A percentile compares a stretch with the other conserved stretches of the same genome.
Evolutionary conservation across 2,888 invertebrate genomes (phyloP).

Genomic region (Pseudococcus longispinus): DNA sequence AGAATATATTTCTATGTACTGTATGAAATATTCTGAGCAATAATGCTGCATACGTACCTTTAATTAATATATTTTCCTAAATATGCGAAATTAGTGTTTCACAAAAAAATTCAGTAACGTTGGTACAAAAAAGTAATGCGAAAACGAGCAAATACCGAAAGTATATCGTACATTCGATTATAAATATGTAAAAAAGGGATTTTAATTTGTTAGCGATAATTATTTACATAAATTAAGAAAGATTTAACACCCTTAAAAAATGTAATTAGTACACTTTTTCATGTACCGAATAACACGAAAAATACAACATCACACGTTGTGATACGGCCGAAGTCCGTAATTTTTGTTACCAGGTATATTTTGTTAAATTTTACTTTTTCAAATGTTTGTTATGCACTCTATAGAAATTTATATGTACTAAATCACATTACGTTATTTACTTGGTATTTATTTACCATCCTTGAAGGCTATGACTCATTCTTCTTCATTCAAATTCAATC

Average conservation of each 20-base stretch:
- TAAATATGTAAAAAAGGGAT: neutral
- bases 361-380: neutral
- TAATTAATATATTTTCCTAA: neutral
- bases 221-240: neutral
- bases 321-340: neutral
- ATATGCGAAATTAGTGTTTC: neutral
- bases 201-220: neutral
- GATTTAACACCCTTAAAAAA: neutral
- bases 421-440: neutral
- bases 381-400: neutral
- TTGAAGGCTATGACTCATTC: neutral
- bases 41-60: neutral
- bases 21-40: neutral
- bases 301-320: conserved; percentile 13
- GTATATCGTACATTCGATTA: neutral
- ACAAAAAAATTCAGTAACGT: neutral
- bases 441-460: neutral
- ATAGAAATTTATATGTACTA: neutral
- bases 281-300: neutral
- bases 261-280: neutral
- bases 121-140: neutral
- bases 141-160: neutral
- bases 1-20: neutral
- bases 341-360: neutral
- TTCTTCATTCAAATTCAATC: too few species aligned